Evolutionary conservation across 2,113 vertebrate species (phyloP).

Genomic region (Synchiropus splendidus): DNA sequence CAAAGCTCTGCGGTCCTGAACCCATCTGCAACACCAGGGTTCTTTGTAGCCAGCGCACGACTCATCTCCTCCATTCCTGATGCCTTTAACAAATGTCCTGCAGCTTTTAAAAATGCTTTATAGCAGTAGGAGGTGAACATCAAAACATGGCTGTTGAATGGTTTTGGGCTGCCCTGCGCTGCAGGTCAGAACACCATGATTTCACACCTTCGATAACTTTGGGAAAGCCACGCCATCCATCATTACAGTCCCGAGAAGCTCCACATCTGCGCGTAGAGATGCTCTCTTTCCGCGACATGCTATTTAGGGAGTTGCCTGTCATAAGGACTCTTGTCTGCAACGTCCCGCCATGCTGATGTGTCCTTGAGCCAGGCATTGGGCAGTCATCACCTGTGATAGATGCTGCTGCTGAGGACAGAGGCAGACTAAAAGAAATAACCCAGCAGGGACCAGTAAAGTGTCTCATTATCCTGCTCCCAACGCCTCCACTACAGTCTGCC

Average conservation of each 20-base stretch:
- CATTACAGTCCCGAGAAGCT: slow-evolving; percentile 26
- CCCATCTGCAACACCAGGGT: too few species aligned
- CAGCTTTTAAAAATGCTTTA: too few species aligned
- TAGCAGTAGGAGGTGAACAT: slow-evolving; percentile 11
- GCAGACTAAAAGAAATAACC: slow-evolving; percentile 31
- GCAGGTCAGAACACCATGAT: slow-evolving; percentile 17
- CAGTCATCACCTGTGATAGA: not conserved
- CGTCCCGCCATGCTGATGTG: slow-evolving; percentile 29
- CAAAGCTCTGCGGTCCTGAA: too few species aligned
- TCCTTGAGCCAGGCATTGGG: slow-evolving; percentile 21
- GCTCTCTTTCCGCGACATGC: too few species aligned
- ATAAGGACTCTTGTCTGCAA: slow-evolving; percentile 26
- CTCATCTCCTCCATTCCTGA: too few species aligned
- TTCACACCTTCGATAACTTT: slow-evolving; percentile 21
- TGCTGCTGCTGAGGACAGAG: slow-evolving; percentile 15
- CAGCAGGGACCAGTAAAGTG: slow-evolving; percentile 47
- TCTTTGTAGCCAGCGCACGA: too few species aligned
- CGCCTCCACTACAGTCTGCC: slow-evolving; percentile 75
- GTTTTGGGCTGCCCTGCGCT: slow-evolving; percentile 9
- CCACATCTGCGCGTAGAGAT: slow-evolving; percentile 27
- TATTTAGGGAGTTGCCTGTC: slow-evolving; percentile 16
- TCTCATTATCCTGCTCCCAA: slow-evolving; percentile 51
- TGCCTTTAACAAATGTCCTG: too few species aligned
- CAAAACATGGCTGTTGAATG: not conserved
- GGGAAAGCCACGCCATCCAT: slow-evolving; percentile 35